phyloP scores from a whole-genome alignment of 2,888 invertebrate genomes.

The Masnerella sp. region DNA sequence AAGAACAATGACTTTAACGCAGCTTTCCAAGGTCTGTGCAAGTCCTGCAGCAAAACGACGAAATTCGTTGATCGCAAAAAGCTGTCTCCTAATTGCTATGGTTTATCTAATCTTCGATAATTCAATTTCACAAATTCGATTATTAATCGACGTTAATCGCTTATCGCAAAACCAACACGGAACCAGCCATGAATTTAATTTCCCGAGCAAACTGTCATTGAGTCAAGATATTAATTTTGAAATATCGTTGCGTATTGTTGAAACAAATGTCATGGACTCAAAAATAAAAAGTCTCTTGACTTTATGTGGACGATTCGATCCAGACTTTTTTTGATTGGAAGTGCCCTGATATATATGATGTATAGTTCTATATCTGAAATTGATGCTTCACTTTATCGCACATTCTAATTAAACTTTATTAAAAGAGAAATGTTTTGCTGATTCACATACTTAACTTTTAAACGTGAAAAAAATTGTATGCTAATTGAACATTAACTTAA shows the following conservation, averaged over 20 bases:
- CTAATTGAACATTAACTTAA: too few species aligned
- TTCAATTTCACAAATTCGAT: conserved; percentile 31
- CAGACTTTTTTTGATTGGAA: not conserved
- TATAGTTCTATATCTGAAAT: too few species aligned
- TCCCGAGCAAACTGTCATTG: conserved; percentile 32
- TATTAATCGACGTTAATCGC: conserved; percentile 32
- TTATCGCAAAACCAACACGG: conserved; percentile 42
- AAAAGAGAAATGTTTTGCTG: too few species aligned
- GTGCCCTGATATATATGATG: too few species aligned
- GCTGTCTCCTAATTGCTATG: not conserved
- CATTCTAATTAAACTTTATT: too few species aligned
- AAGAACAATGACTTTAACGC: too few species aligned
- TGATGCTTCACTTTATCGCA: too few species aligned
- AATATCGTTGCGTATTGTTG: not conserved
- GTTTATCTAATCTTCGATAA: conserved; percentile 43
- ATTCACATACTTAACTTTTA: too few species aligned
- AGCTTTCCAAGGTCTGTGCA: too few species aligned
- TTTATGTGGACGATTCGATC: not conserved
- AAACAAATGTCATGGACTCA: conserved; percentile 6
- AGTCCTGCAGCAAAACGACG: too few species aligned
- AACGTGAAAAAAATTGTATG: too few species aligned
- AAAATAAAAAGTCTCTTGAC: not conserved
- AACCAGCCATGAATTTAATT: conserved; percentile 36
- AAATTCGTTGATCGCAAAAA: conserved; percentile 3
- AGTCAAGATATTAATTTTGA: conserved; percentile 21